phyloP scores from a whole-genome alignment of 2,888 invertebrate genomes.

The Trachelus iudaicus region DNA sequence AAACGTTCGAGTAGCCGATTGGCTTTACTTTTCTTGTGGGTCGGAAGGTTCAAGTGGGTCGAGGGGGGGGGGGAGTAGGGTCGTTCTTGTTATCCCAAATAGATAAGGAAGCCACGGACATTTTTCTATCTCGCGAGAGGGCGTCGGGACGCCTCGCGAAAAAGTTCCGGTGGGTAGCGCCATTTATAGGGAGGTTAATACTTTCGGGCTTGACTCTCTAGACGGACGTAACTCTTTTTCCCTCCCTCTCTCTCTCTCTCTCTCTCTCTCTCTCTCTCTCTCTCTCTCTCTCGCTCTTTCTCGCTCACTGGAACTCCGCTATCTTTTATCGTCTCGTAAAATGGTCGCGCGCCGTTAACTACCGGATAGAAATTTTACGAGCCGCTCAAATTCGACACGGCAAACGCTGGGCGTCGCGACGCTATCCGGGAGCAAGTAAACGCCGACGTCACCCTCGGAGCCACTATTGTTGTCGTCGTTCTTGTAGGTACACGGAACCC shows the following conservation, averaged over 20 bases:
- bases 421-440: not conserved
- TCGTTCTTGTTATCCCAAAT: not conserved
- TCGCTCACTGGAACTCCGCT: not conserved
- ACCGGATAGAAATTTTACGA: not conserved
- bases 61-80: not conserved
- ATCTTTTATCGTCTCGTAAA: not conserved
- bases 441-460: not conserved
- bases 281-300: too few species aligned
- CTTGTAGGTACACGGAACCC: not conserved
- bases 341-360: not conserved
- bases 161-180: not conserved
- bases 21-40: not conserved
- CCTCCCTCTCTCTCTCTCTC: too few species aligned
- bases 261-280: too few species aligned
- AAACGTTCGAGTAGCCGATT: not conserved
- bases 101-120: not conserved
- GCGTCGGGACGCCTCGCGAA: not conserved
- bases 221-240: not conserved
- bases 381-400: not conserved
- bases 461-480: not conserved
- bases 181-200: not conserved
- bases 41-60: not conserved
- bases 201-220: not conserved
- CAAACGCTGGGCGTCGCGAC: not conserved
- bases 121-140: not conserved